Evolutionary conservation across 2,888 invertebrate species (phyloP), one percentile per base, ranked within the genome.

Genomic region (Andrena camellia): DNA sequence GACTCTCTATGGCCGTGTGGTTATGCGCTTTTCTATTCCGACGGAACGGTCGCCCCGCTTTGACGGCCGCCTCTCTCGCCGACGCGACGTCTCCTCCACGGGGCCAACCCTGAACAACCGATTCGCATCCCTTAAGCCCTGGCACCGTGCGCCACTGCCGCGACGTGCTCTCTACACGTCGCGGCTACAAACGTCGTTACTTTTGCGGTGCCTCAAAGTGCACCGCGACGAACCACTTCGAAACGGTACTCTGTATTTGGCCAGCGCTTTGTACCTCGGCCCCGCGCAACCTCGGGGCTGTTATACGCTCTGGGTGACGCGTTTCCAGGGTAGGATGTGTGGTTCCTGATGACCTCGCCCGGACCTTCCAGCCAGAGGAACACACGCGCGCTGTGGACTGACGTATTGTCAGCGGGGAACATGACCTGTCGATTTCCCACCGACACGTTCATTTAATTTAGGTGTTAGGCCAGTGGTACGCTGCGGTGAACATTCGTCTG

Each of bases 21-120:
- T 89, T 91, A 91, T 89, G 88, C 83, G 90, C 90, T 91, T 91
- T 91, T 91, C 91, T 91, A 90, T 91, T 90, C 88, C 90, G 84
- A 88, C 86, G 88, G 84, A 90, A 87, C 86, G 83, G 87, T 79
- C 78, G 42, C 74, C 78, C 67, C 42, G 90, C 91, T 91, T 92
- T 91, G 91, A 90, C 83, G 88, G 78, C 82, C 85, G 85, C 73
- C 84, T 85, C 84, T 85, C 84, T 84, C 85, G 80, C 86, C 86
- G 87, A 86, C 88, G 78, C 70, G 42, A 42, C 42, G 42, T 63
- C 77, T 75, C 77, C 76, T 78, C 60, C 76, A 80, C 71, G 79
- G 29, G 59, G 59, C 63, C 74, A 68, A 75, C 81, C 88, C 86
- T 78, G 82, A 88, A 88, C 57, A 84, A 84, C 82, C 78, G 78